Base-by-base conservation (phyloP, 2,797 vertebrate species). In the Siniperca obscura region DNA sequence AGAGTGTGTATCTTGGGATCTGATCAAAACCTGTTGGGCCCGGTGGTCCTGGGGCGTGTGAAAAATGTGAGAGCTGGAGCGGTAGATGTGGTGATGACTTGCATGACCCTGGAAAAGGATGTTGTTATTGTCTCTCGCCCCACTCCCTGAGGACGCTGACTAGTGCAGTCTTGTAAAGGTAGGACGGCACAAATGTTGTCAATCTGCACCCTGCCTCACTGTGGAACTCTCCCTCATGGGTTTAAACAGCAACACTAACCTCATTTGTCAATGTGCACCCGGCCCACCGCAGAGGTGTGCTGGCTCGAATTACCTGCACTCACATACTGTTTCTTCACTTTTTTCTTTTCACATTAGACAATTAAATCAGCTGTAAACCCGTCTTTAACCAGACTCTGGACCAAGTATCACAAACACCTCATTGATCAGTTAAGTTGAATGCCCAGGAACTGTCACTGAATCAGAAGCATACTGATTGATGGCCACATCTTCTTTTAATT, bases 91-190 rank as follows among this genome's bases (percentile, higher is more conserved):
- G 83, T 67, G 36, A 64, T 89, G 87, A 93, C 89, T 90, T 62
- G 73, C 44, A 56, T 85, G 87, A 91, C 87, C 90, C 84, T 70
- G 69, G 50, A 89, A 89, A 80, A 90, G 87, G 89, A 89, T 83
- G 90, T 85, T 90, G 82, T 87, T 84, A 89, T 85, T 87, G 84
- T 91, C 80, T 89, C 62, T 70, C n/a, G 34, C 68, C 77, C 55
- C 44, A 65, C 61, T 78, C 81, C 86, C 80, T 3, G 38, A 82
- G 85, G 84, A 88, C 67, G 61, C 55, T 1, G 81, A 90, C 91
- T 52, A 89, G 92, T 77, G 76, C 72, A 4, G 86, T 87, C 92
- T 90, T 92, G 90, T 80, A 74, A 61, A 69, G 69, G 48, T 52
- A 74, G 70, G 60, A 74, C 53, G 14, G 52, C 46, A 77, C 90